Percentiles rank a stretch among this genome's conserved stretches.
Evolutionary conservation across 2,113 vertebrate species (phyloP).

Genomic region (Hypocryptadius cinnamomeus): DNA sequence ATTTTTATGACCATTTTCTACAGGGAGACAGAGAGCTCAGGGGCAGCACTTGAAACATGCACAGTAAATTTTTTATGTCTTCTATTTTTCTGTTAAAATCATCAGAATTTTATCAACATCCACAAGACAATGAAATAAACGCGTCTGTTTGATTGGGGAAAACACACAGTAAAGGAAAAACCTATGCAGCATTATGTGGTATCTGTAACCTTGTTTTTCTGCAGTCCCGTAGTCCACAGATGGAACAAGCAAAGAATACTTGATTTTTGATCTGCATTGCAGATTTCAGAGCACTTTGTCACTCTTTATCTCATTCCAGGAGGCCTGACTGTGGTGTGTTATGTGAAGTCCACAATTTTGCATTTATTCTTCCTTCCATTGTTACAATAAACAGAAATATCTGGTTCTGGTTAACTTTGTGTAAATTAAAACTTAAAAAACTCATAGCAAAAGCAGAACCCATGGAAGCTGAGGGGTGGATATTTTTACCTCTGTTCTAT

Average conservation of each 20-base stretch:
- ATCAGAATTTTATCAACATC: background rate
- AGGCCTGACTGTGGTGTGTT: background rate
- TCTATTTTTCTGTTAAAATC: background rate
- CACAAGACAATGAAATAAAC: background rate
- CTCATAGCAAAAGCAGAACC: background rate
- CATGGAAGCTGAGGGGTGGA: background rate
- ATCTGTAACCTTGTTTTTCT: background rate
- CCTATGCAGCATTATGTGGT: background rate
- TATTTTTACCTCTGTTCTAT: background rate
- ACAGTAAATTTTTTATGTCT: background rate
- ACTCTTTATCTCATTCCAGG: background rate
- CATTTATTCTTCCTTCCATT: background rate
- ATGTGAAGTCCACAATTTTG: background rate
- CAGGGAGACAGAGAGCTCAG: background rate
- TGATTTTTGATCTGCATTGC: slow-evolving; percentile 27
- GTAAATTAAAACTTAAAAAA: background rate
- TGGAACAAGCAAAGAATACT: background rate
- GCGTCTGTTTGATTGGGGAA: background rate
- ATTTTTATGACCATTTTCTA: background rate
- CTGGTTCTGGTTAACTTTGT: background rate
- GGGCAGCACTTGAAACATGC: background rate
- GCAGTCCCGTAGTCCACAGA: background rate
- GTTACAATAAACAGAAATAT: background rate
- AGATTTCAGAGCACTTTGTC: background rate
- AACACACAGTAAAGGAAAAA: background rate